Evolutionary conservation across 1,140 invertebrate species (phyloP).

Genomic region (Druon quercuslanigerum): DNA sequence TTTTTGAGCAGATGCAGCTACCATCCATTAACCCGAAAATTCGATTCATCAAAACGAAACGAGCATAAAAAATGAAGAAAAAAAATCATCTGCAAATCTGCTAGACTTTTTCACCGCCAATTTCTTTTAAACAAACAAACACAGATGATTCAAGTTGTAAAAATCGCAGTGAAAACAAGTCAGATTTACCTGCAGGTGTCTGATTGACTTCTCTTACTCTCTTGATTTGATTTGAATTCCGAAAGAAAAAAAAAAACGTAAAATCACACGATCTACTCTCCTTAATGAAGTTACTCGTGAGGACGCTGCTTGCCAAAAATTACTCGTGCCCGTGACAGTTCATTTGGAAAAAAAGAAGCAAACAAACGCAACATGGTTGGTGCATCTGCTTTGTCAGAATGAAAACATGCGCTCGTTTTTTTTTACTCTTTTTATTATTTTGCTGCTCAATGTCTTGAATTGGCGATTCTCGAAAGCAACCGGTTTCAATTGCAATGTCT

Average conservation of each 20-base stretch:
- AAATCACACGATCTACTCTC: not conserved
- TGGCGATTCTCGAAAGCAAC: constrained; percentile 7
- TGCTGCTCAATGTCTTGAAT: constrained; percentile 28
- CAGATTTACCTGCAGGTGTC: not conserved
- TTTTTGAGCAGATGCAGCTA: constrained; percentile 30
- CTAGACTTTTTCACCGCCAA: not conserved
- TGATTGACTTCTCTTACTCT: not conserved
- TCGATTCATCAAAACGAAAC: not conserved
- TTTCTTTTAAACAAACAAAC: not conserved
- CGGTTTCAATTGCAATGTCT: constrained; percentile 13
- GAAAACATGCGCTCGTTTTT: constrained; percentile 29
- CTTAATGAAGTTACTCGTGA: constrained; percentile 5
- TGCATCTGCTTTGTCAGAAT: constrained; percentile 30
- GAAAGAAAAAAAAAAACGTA: too few species aligned
- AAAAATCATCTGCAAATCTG: too few species aligned
- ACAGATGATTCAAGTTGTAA: not conserved
- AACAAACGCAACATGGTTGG: constrained; percentile 24
- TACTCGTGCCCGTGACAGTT: not conserved
- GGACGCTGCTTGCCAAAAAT: constrained; percentile 30
- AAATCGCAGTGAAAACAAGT: not conserved
- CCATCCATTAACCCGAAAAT: not conserved
- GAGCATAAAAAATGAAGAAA: too few species aligned
- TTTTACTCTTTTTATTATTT: constrained; percentile 18
- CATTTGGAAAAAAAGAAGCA: not conserved
- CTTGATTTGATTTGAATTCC: not conserved